Evolutionary conservation across 2,797 vertebrate species (phyloP), one percentile per base, ranked within the genome.

Genomic region (Orestias chungarensis): DNA sequence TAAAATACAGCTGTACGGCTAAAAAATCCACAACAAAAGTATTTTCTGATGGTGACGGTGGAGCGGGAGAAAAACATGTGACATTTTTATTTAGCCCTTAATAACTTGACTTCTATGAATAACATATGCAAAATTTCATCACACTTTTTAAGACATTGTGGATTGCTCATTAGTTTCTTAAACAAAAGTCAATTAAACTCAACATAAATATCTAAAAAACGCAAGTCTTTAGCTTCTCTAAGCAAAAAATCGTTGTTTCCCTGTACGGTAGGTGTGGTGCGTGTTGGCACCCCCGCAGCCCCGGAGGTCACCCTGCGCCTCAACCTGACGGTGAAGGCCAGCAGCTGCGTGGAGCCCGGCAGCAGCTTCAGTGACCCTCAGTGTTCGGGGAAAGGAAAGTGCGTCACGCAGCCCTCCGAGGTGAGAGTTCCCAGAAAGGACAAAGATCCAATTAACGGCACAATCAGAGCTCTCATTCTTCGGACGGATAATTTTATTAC

Each of bases 351-450:
- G 81, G 94, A 95, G 0, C 94, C 91, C 0, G 96, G 94, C 70
- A 94, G 93, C 88, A 93, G 83, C 52, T 86, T 94, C 66, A 95
- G 91, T 29, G 94, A 91, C 79, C 75, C 95, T 40, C 95, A 95
- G n/a, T 99, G 98, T 84, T 96, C 96, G 0, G 97, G 97, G 62
- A 98, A 95, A 89, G 97, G 98, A 61, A 94, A 83, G 74, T 99
- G 98, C 66, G 81, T 95, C 92, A 98, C 97, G 2, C 95, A 93
- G 87, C 92, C 93, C 1, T 94, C 95, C 12, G 94, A 96, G 96
- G 98, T 99, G 94, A 95, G 89, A 67, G 5, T 49, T 46, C 2
- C 17, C 18, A 8, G 47, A 65, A 44, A 54, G 15, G 1, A 14
- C 31, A 18, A 62, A n/a, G 38, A 47, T 42, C 12, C n/a, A n/a